Evolutionary conservation across 30 jellyfish, hydroid and myxozoan genomes (phyloP), one percentile per base, ranked within the genome.

Genomic region (Chrysaora quinquecirrha): DNA sequence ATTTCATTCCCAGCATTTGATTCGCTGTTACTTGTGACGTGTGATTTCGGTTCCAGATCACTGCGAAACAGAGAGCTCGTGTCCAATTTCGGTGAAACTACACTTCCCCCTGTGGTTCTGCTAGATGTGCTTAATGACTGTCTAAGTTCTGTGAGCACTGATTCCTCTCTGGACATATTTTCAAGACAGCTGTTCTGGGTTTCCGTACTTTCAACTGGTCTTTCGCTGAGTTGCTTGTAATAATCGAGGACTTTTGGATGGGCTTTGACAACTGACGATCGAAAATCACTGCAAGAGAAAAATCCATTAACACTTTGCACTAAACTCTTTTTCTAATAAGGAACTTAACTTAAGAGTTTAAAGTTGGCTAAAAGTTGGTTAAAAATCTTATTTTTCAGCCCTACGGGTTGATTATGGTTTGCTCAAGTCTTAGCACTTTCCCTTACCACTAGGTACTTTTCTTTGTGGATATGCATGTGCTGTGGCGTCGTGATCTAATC

Each of bases 241-340:
- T 80, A 80, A 23, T 34, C 47, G 16, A 80, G 46, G 20, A 80
- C 90, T 50, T 64, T 64, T 19, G 90, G 90, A 66, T 80, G 90
- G 29, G 90, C 87, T 12, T 84, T 64, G 33, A 80, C 75, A n/a
- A 24, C 38, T 0, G 65, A 67, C 12, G 90, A 48, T 30, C 38
- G 31, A 34, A 80, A 80, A 47, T 65, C 85, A 19, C 90, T 80
- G 61, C 10, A 32, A 64, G 19, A 64, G 2, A 64, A 64, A 19
- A 27, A 60, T n/a, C 19, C 29, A 27, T 10, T 20, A 60, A 6
- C 34, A 12, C 19, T 60, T 60, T 6, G 12, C 32, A 4, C 19
- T 6, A 6, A 60, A n/a, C n/a, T n/a, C 10, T n/a, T 9, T 27
- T 4, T 60, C 34, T 60, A 27, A 60, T 4, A 4, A 4, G 72